Evolutionary conservation across 2,888 invertebrate genomes (phyloP), one percentile per base, ranked within the genome.

Genomic region (Scaptomyza polygonia): DNA sequence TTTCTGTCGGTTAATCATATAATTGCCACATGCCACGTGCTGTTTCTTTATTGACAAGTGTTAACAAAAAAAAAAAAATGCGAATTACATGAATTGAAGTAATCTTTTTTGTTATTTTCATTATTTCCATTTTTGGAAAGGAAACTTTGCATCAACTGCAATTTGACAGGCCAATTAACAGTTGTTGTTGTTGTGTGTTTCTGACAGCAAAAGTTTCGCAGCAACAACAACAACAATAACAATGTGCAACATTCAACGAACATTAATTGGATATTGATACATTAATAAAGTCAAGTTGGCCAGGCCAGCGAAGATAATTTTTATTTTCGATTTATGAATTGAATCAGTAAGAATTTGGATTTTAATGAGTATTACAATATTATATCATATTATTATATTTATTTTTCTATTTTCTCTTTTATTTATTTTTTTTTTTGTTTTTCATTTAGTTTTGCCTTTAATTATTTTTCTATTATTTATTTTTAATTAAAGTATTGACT

Each of bases 41-140:
- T 18, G 58, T 21, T 9, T 34, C 29, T 34, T 71, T 68, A 67
- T 34, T 73, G 82, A 66, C 70, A 84, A 61, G 72, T 72, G 68
- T 48, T 29, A 18, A 4, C 9, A n/a, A 25, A 55, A 55, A 64
- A 21, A 1, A 21, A n/a, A 25, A 55, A 55, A 64, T 55, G 51
- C 11, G 34, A 68, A 72, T 62, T 47, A 39, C 34, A 47, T 29
- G 21, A 54, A 61, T 61, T 66, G 9, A 5, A 45, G 52, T 40
- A n/a, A n/a, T n/a, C n/a, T n/a, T n/a, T 63, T 56, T 67, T 34
- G 29, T 39, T n/a, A 7, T 25, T 14, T 51, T 27, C 8, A 0
- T 36, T 36, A 14, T 44, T 43, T 43, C 12, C 7, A 5, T 6
- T 18, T 18, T 6, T 12, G 9, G 2, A 8, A 27, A 14, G 18